Base-by-base conservation (phyloP, 2,888 invertebrate species). In the Drosophila meridionalis region DNA sequence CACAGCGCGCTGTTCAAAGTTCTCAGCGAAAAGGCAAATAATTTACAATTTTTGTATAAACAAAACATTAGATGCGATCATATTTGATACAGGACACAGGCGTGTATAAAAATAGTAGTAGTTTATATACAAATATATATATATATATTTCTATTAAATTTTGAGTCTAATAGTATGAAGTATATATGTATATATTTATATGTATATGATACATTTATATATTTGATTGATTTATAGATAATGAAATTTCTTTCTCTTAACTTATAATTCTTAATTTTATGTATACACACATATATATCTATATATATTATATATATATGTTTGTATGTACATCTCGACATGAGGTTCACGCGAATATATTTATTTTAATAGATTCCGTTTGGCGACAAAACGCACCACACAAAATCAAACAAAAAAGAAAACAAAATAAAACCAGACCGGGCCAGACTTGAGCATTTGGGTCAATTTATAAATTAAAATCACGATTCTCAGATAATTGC, bases 361-460 rank as follows among this genome's bases (percentile, higher is more conserved):
- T 56, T 42, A 56, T 36, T 69, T 68, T 36, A 68, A 69, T 69
- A 34, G 34, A 69, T 36, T 42, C 56, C 47, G 34, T 42, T 69
- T 56, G 20, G 20, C 20, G 28, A 47, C 20, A 36, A 34, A 45
- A 20, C 26, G 42, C n/a, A 30, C 14, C 66, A 43, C 40, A 53
- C 9, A 30, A 56, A 56, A 32, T n/a, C 40, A 42, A 42, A 40
- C 42, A 63, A 45, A 42, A 58, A 6, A 9, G n/a, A 47, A n/a
- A 40, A 55, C 4, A 12, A 36, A 28, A n/a, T 0, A 34, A 20
- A 20, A 20, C 20, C 11, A 52, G 20, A 26, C 14, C 34, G 12
- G 40, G 14, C 34, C 36, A 56, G 32, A 58, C 43, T 36, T 45
- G 58, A 20, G 43, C 34, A 36, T 34, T 57, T 45, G 55, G 32